Evolutionary conservation across 2,888 invertebrate genomes (phyloP).

Genomic region (Drosophila kokeensis): DNA sequence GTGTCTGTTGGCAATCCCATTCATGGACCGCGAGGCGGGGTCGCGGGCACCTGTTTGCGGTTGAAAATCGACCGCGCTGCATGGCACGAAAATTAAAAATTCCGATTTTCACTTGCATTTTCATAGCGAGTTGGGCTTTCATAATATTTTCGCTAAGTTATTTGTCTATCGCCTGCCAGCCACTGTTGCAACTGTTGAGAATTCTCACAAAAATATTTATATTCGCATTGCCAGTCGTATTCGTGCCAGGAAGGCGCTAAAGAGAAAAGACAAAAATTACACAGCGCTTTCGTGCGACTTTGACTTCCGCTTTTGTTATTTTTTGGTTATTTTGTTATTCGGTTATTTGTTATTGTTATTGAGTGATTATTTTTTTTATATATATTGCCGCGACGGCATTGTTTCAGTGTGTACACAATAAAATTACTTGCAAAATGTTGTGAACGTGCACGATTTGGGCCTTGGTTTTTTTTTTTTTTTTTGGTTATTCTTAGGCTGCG

Average conservation of each 20-base stretch:
- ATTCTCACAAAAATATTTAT: constrained; percentile 69
- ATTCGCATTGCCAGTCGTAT: constrained; percentile 55
- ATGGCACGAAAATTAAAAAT: constrained; percentile 75
- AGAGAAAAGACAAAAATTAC: constrained; percentile 67
- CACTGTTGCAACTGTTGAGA: constrained; percentile 68
- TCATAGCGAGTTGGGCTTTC: constrained; percentile 59
- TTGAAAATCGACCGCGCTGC: constrained; percentile 71
- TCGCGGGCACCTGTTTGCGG: constrained; percentile 57
- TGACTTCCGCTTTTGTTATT: constrained; percentile 73
- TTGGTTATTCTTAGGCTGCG: constrained; percentile 61
- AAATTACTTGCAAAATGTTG: constrained; percentile 56
- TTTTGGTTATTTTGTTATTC: constrained; percentile 40
- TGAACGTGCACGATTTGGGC: constrained; percentile 59
- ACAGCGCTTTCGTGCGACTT: constrained; percentile 74
- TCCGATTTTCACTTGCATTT: constrained; percentile 79
- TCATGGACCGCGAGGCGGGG: constrained; percentile 16
- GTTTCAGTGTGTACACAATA: constrained; percentile 58
- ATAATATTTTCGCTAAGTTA: constrained; percentile 73
- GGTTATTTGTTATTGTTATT: constrained; percentile 66
- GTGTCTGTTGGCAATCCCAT: constrained; percentile 37
- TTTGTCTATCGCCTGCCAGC: constrained; percentile 59
- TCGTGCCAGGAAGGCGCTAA: constrained; percentile 78
- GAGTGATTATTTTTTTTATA: constrained; percentile 65
- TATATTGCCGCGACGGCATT: constrained; percentile 59
- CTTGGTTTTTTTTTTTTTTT: constrained; percentile 39